Evolutionary conservation across 2,113 vertebrate genomes (phyloP).

Genomic region (Stercorarius parasiticus): DNA sequence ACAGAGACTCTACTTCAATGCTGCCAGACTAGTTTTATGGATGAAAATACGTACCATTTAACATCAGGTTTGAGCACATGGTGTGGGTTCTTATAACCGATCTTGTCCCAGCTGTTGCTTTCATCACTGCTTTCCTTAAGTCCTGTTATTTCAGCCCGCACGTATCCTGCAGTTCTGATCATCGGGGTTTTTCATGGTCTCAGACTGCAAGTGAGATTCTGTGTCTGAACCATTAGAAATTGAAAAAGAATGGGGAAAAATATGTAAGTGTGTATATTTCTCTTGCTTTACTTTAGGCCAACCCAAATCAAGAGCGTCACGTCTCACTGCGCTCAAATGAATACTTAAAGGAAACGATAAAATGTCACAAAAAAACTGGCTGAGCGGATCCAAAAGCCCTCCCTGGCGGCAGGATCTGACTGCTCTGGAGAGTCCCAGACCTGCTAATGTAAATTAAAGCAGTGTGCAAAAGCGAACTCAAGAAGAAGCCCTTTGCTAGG

Average conservation of each 20-base stretch:
- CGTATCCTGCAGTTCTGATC: not conserved
- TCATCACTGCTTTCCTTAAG: not conserved
- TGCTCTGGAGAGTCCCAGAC: too few relatives aligned
- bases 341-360: not conserved
- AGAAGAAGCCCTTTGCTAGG: not conserved
- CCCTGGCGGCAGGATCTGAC: too few relatives aligned
- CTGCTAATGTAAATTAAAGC: not conserved
- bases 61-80: not conserved
- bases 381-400: not conserved
- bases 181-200: fast-evolving
- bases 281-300: not conserved
- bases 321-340: not conserved
- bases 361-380: not conserved
- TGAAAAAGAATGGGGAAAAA: not conserved
- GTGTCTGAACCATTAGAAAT: not conserved
- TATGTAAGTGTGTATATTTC: not conserved
- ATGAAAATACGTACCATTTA: not conserved
- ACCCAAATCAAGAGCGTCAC: too few relatives aligned
- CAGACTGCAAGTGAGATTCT: not conserved
- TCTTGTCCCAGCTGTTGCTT: not conserved
- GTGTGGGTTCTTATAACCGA: not conserved
- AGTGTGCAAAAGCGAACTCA: not conserved
- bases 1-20: not conserved
- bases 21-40: not conserved
- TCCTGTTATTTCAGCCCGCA: not conserved